phyloP scores from a whole-genome alignment of 2,113 vertebrate genomes.

The Heptranchias perlo region DNA sequence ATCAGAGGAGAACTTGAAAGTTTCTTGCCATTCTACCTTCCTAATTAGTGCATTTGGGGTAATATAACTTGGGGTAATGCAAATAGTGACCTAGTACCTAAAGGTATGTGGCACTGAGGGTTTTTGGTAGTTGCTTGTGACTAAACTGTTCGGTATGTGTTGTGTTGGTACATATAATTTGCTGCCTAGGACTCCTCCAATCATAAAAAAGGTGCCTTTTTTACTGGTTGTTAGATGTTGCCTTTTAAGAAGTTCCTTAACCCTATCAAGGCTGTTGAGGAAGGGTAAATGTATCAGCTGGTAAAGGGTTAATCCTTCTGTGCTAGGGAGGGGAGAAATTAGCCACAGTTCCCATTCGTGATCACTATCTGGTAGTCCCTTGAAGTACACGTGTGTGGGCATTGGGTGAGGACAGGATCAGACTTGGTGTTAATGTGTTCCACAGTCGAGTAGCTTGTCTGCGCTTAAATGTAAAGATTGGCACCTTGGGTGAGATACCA shows the following conservation, averaged over 20 bases:
- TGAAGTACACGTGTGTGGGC: too few relatives aligned
- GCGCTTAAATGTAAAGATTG: too few relatives aligned
- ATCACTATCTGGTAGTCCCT: conserved; percentile 27
- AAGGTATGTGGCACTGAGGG: not conserved
- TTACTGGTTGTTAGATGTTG: not conserved
- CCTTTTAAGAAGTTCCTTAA: not conserved
- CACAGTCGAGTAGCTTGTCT: not conserved
- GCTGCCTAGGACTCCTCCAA: not conserved
- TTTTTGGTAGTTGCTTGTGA: not conserved
- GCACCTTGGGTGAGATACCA: too few relatives aligned
- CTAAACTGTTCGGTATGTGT: not conserved
- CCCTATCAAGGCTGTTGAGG: not conserved
- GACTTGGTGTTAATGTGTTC: too few relatives aligned
- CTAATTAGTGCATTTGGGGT: not conserved
- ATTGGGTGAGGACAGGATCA: too few relatives aligned
- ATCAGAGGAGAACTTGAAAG: not conserved
- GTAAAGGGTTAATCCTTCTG: too few relatives aligned
- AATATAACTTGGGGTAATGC: not conserved
- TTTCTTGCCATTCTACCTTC: not conserved
- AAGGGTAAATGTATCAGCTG: not conserved
- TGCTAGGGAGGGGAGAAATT: too few relatives aligned
- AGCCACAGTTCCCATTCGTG: too few relatives aligned
- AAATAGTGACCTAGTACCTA: not conserved
- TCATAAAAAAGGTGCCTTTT: not conserved
- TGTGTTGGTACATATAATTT: not conserved